Percentiles rank a stretch among this genome's conserved stretches.
Evolutionary conservation across 2,113 vertebrate species (phyloP).

Genomic region (Tachysurus fulvidraco): DNA sequence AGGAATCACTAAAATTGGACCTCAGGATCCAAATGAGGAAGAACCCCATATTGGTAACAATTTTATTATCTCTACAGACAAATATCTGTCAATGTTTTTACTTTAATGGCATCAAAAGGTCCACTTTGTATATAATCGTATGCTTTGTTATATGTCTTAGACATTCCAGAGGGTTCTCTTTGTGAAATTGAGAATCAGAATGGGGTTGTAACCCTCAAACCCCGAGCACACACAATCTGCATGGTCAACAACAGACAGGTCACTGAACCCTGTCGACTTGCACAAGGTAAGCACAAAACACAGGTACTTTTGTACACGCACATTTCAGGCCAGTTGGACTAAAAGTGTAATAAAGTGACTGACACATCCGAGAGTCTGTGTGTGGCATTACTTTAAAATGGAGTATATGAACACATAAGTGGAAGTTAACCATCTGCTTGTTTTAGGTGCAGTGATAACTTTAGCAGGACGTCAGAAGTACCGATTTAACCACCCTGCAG

Average conservation of each 20-base stretch:
- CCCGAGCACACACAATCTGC: constrained; percentile 77
- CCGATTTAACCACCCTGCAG: constrained; percentile 94
- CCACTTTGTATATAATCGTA: constrained; percentile 13
- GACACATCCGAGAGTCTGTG: neutral
- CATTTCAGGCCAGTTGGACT: neutral
- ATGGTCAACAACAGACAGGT: constrained; percentile 84
- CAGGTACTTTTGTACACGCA: neutral
- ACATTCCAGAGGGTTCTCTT: constrained; percentile 81
- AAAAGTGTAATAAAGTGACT: neutral
- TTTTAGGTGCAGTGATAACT: constrained; percentile 84
- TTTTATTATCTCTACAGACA: constrained; percentile 8
- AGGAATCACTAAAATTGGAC: constrained; percentile 90
- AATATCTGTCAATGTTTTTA: constrained; percentile 10
- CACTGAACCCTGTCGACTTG: constrained; percentile 81
- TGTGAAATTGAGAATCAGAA: constrained; percentile 84
- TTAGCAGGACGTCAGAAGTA: constrained; percentile 88
- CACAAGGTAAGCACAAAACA: constrained; percentile 79
- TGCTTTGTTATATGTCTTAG: constrained; percentile 62
- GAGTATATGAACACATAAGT: neutral
- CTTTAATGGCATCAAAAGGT: neutral
- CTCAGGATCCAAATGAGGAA: constrained; percentile 75
- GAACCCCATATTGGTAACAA: constrained; percentile 88
- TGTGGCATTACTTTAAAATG: neutral
- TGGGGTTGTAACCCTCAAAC: constrained; percentile 83
- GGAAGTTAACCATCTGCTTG: constrained; percentile 18